Base-by-base conservation (phyloP, 2,113 vertebrate genomes). In the Buteo buteo region DNA sequence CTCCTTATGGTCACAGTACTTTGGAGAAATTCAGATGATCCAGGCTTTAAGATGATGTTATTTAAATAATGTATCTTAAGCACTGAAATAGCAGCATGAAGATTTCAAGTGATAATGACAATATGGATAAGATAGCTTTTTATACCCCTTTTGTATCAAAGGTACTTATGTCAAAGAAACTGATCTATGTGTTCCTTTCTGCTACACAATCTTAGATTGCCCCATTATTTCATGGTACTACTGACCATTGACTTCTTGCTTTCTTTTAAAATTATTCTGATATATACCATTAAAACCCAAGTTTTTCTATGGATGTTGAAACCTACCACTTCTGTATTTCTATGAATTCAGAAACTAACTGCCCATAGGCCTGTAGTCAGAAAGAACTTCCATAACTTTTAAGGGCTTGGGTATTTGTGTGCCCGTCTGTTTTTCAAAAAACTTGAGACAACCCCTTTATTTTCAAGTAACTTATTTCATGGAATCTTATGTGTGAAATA, bases 341-440 rank as follows among this genome's bases (percentile, higher is more conserved):
- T 49, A 32, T 2, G 2, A 18, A 28, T 74, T 70, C 58, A 54
- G 19, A 83, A 86, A 82, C 9, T 32, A 88, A n/a, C 1, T 52
- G 7, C 20, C 42, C 7, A 31, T 28, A 74, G 31, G 25, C 69
- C 3, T 91, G 36, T 57, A 66, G 58, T 66, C 19, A 66, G 45
- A 69, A 82, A 77, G 25, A 77, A 70, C 4, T 15, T 86, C 5
- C 12, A 20, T 49, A 36, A 44, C 58, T 76, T 70, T 80, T 44
- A 32, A 12, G 29, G 4, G 1, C 0, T 1, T 47, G 17, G 7
- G 10, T 38, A 70, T 40, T 11, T 66, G 47, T 38, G 24, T 59
- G 6, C 9, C 34, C 45, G 44, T 65, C 26, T n/a, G 16, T 28
- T 84, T 86, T 67, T 25, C 1, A 10, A 83, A 82, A 81, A 52